Evolutionary conservation across 2,797 vertebrate genomes (phyloP).

Genomic region (Crypturellus tataupa): DNA sequence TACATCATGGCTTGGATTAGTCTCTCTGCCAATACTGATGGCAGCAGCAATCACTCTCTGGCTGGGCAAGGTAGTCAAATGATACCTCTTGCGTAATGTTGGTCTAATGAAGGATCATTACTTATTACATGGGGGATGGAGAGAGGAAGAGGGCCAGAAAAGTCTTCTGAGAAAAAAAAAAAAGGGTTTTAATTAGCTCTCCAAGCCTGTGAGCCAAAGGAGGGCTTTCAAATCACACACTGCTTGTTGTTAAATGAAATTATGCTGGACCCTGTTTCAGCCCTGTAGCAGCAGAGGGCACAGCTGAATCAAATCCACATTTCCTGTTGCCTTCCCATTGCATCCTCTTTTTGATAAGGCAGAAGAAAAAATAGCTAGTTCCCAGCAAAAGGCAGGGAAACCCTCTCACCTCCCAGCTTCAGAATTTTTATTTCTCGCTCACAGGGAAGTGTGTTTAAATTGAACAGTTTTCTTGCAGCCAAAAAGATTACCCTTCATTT

Average conservation of each 20-base stretch:
- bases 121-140: not conserved
- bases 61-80: not conserved
- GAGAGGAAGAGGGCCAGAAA: not conserved
- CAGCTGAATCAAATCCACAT: not conserved
- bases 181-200: constrained; percentile 13
- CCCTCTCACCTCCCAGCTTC: not conserved
- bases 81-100: not conserved
- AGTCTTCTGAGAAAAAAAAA: not conserved
- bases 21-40: not conserved
- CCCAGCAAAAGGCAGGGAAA: not conserved
- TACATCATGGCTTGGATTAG: not conserved
- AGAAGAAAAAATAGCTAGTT: not conserved
- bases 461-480: not conserved
- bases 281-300: not conserved
- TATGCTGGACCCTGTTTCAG: not conserved
- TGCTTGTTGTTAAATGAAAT: not conserved
- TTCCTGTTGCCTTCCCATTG: not conserved
- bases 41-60: not conserved
- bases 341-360: not conserved
- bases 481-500: not conserved
- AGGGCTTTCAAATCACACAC: not conserved
- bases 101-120: not conserved
- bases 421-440: not conserved
- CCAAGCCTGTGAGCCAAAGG: not conserved
- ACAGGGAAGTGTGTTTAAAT: not conserved